Evolutionary conservation across 2,113 vertebrate genomes (phyloP).

Genomic region (Pterophyllum scalare): DNA sequence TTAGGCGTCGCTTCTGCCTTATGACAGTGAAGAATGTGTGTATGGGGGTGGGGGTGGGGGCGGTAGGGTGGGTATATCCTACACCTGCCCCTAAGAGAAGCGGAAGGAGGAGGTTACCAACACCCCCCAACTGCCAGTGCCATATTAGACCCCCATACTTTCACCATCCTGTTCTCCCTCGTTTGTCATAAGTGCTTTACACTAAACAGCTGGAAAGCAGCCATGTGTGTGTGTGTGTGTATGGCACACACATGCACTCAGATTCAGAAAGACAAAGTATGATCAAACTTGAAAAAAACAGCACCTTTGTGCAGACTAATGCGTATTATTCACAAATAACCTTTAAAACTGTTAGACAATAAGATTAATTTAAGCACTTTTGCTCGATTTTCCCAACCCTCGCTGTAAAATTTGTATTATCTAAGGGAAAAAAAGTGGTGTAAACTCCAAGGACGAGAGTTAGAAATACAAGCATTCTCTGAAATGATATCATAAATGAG

Average conservation of each 20-base stretch:
- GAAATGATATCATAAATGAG: background rate
- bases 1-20: conserved; percentile 4
- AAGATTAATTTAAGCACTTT: background rate
- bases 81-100: conserved; percentile 77
- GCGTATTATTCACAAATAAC: background rate
- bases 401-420: background rate
- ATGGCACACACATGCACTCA: background rate
- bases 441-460: background rate
- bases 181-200: conserved; percentile 8
- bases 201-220: conserved; percentile 61
- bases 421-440: background rate
- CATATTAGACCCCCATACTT: conserved; percentile 52
- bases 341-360: background rate
- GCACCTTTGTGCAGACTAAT: background rate
- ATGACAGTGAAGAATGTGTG: conserved; percentile 57
- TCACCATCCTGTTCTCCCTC: conserved; percentile 12
- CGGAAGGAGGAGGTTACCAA: conserved; percentile 70
- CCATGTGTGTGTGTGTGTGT: conserved; percentile 18
- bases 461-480: background rate
- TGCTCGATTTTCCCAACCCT: background rate
- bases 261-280: background rate
- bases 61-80: conserved; percentile 14
- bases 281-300: background rate
- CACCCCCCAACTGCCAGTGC: background rate
- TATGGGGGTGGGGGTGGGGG: background rate